These are phyloP conservation scores for Oxygymnocypris stewartii DNA, from an alignment of 2,113 vertebrate genomes.

Conservation along the genomic window DNA sequence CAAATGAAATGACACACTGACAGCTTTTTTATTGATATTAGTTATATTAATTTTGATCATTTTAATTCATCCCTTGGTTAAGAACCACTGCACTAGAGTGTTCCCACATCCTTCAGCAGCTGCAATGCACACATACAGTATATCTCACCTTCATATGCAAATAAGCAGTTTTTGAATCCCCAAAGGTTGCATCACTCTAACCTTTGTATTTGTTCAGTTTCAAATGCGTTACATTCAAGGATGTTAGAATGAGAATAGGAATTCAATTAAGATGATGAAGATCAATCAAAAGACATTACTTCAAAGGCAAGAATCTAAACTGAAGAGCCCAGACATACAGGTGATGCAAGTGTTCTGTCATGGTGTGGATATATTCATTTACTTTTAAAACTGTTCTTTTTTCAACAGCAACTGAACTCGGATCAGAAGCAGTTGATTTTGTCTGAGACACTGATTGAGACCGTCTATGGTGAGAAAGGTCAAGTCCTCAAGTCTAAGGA, in stretches of 20 bases:
- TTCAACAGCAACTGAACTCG: conserved; percentile 78
- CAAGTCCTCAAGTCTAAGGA: conserved; percentile 92
- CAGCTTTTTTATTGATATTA: neutral
- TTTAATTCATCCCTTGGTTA: neutral
- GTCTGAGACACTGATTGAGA: conserved; percentile 87
- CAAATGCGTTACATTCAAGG: neutral
- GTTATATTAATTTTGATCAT: neutral
- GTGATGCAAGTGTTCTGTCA: conserved; percentile 20
- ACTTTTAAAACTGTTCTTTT: neutral
- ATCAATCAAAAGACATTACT: neutral
- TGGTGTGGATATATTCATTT: neutral
- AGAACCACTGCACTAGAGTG: neutral
- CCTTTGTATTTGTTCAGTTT: conserved; percentile 18
- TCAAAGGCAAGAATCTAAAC: conserved; percentile 11
- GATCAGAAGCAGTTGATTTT: conserved; percentile 85
- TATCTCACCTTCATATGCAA: conserved; percentile 13
- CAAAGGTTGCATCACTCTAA: conserved; percentile 18
- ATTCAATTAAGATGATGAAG: conserved; percentile 5
- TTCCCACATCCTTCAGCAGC: conserved; percentile 37
- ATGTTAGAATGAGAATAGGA: neutral
- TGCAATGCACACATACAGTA: conserved; percentile 9
- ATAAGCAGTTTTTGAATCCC: conserved; percentile 40
- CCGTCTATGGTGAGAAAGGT: conserved; percentile 84
- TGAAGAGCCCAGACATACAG: neutral
- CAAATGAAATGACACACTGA: too few relatives aligned